Percentiles rank a stretch among this genome's conserved stretches.
Evolutionary conservation across 2,113 vertebrate species (phyloP).

Genomic region (Myrmecobius fasciatus): DNA sequence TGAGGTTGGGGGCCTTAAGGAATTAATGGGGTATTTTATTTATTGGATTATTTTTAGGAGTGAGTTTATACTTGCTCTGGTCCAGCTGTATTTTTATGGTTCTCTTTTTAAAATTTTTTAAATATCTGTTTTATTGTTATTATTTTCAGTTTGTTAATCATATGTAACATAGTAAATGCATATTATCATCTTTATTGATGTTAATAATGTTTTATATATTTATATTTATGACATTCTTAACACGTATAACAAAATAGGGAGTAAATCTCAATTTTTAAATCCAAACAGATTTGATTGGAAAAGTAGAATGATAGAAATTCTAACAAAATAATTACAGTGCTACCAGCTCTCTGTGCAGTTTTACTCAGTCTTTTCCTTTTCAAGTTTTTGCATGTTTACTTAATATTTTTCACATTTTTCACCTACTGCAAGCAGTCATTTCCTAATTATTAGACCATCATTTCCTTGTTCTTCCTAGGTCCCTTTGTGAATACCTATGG

Average conservation of each 20-base stretch:
- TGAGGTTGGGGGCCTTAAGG: background rate
- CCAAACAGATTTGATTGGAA: background rate
- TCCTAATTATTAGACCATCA: background rate
- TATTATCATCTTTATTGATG: too few relatives aligned
- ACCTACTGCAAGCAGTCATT: background rate
- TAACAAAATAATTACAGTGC: background rate
- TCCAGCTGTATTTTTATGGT: background rate
- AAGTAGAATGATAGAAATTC: background rate
- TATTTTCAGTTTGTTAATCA: too few relatives aligned
- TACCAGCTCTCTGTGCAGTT: background rate
- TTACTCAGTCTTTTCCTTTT: background rate
- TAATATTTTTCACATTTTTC: background rate
- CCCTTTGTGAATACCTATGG: background rate
- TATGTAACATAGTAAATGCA: too few relatives aligned
- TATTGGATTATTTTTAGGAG: conserved; percentile 15
- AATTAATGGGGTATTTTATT: background rate
- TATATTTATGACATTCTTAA: background rate
- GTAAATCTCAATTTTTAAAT: background rate
- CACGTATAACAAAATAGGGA: background rate
- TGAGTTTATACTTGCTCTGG: background rate
- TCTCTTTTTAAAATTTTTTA: background rate
- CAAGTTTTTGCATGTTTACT: background rate
- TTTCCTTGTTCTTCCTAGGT: background rate
- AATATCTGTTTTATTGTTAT: background rate
- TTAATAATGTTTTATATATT: too few relatives aligned